phyloP scores from a whole-genome alignment of 37 sponge, comb jelly and placozoan genomes.

The Chondrosia reniformis region DNA sequence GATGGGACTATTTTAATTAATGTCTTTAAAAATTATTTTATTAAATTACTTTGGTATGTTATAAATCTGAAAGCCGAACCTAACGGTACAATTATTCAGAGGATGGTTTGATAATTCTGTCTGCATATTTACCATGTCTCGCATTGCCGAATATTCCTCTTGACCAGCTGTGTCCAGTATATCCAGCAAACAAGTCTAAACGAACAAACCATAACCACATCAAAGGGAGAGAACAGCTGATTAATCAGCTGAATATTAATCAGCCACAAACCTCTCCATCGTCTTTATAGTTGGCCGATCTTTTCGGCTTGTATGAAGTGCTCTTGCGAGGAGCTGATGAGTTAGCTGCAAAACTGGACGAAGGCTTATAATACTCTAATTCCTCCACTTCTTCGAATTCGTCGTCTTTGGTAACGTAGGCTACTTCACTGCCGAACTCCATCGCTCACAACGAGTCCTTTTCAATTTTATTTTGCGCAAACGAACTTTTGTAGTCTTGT shows the following conservation, averaged over 20 bases:
- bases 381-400: slow-evolving; percentile 72
- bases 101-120: background rate
- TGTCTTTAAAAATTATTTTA: too few relatives aligned
- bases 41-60: too few relatives aligned
- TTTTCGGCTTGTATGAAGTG: background rate
- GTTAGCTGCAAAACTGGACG: slow-evolving; percentile 18
- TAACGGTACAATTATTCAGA: background rate
- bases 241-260: background rate
- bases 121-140: slow-evolving; percentile 63
- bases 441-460: slow-evolving; percentile 19
- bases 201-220: background rate
- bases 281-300: slow-evolving; percentile 31
- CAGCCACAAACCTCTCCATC: slow-evolving; percentile 67
- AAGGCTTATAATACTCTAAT: slow-evolving; percentile 41
- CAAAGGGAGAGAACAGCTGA: background rate
- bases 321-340: background rate
- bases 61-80: background rate
- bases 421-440: slow-evolving; percentile 72
- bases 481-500: too few relatives aligned
- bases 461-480: too few relatives aligned
- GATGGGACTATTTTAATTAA: too few relatives aligned
- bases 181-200: slow-evolving; percentile 88
- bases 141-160: slow-evolving; percentile 95
- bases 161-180: slow-evolving; percentile 99
- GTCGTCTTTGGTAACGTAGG: slow-evolving; percentile 47